phyloP scores from a whole-genome alignment of 2,113 vertebrate species.

The Pachypanchax playfairii region DNA sequence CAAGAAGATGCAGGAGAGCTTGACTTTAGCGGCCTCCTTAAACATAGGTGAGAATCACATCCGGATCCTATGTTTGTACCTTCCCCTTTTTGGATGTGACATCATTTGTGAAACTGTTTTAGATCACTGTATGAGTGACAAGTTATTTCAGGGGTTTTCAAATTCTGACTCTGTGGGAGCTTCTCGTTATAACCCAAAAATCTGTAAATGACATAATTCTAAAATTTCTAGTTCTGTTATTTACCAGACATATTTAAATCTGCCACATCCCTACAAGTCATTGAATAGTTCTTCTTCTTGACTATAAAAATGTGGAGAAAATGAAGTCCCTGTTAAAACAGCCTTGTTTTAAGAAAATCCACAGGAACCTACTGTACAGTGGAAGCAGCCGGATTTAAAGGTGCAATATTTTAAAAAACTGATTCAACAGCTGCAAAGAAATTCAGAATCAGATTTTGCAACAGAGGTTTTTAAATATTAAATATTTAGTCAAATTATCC shows the following conservation, averaged over 20 bases:
- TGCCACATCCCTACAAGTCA: too few relatives aligned
- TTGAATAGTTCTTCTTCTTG: too few relatives aligned
- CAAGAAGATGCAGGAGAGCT: conserved; percentile 99
- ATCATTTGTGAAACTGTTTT: conserved; percentile 15
- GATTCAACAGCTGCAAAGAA: neutral
- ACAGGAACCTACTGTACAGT: neutral
- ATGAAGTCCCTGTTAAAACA: neutral
- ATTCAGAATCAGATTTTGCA: too few relatives aligned
- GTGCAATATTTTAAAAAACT: neutral
- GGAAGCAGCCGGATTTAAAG: neutral
- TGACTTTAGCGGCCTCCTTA: conserved; percentile 99
- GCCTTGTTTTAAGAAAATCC: neutral
- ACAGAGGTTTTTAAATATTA: neutral
- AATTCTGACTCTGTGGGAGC: neutral
- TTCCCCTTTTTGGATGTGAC: conserved; percentile 38
- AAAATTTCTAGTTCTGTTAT: neutral
- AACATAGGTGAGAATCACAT: conserved; percentile 96
- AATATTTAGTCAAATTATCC: too few relatives aligned
- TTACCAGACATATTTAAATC: neutral
- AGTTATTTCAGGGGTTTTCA: conserved; percentile 45
- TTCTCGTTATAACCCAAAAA: neutral
- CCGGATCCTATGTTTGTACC: conserved; percentile 36
- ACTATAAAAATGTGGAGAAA: too few relatives aligned
- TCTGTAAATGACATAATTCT: neutral
- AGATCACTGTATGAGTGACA: conserved; percentile 6